These are phyloP conservation scores for Drosophila varians DNA, from an alignment of 1,140 invertebrate species.

Conservation along the genomic window DNA sequence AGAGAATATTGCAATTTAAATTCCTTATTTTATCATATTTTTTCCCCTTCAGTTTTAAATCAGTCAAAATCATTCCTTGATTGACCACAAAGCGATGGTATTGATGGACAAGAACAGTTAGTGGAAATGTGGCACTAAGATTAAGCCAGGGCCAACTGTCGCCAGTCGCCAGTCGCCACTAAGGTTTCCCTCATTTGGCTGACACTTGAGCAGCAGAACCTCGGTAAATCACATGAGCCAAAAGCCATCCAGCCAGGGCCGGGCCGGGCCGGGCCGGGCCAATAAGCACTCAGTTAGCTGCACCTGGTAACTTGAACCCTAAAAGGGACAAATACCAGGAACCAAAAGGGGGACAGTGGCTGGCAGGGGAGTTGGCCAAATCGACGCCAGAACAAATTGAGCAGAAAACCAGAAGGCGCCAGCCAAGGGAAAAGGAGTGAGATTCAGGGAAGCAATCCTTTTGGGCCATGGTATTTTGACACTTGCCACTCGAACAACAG, in stretches of 20 bases:
- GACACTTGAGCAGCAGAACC: constrained; percentile 61
- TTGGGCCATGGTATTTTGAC: constrained; percentile 72
- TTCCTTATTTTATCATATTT: too few species aligned
- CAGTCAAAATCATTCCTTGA: constrained; percentile 13
- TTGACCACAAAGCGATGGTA: constrained; percentile 49
- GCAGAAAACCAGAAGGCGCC: constrained; percentile 83
- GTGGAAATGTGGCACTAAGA: constrained; percentile 10
- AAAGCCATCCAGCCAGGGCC: constrained; percentile 18
- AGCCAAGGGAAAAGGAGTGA: constrained; percentile 17
- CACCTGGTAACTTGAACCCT: constrained; percentile 64
- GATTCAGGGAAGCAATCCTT: constrained; percentile 23
- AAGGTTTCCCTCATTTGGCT: constrained; percentile 54
- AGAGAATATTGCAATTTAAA: neutral
- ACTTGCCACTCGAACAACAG: constrained; percentile 78
- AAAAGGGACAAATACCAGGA: constrained; percentile 9
- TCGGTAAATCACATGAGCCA: constrained; percentile 34
- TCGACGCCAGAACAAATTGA: constrained; percentile 76
- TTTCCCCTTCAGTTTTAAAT: neutral
- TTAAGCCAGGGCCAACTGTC: constrained; percentile 47
- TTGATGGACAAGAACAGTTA: constrained; percentile 53
- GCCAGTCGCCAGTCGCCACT: constrained; percentile 45
- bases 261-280: constrained; percentile 39
- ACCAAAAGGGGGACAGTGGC: too few species aligned
- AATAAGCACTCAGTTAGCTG: constrained; percentile 66
- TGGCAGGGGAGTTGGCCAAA: constrained; percentile 19